Evolutionary conservation across 2,888 invertebrate genomes (phyloP).

Genomic region (Epirrhoe tristata): DNA sequence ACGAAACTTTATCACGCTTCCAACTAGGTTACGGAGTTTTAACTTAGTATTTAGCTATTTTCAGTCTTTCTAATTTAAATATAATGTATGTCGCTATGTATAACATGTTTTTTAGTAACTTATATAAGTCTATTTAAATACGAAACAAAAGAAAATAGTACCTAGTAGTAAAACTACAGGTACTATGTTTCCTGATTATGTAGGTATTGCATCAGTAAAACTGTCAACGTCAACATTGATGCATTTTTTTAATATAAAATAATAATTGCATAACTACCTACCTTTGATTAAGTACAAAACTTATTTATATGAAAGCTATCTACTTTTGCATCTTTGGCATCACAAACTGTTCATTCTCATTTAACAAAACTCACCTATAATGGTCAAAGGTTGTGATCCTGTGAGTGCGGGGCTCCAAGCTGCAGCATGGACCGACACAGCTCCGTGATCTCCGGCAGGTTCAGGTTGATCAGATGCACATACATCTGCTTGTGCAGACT

Average conservation of each 20-base stretch:
- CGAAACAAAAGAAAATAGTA: no score
- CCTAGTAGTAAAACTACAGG: no score
- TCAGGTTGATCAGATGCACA: conserved; percentile 88
- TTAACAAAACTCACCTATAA: conserved; percentile 67
- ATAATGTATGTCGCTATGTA: no score
- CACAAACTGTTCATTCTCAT: neutral
- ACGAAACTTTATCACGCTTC: conserved; percentile 29
- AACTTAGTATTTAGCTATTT: neutral
- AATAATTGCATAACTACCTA: no score
- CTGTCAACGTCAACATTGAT: no score
- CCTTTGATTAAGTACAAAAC: no score
- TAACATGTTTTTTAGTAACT: no score
- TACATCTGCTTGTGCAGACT: conserved; percentile 91
- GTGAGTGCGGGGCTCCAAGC: conserved; percentile 85
- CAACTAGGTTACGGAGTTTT: conserved; percentile 28
- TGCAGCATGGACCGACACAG: conserved; percentile 87
- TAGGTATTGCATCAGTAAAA: no score
- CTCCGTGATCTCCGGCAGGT: conserved; percentile 88
- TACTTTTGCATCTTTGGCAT: neutral
- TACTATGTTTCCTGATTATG: no score
- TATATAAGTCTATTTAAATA: no score
- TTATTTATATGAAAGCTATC: no score
- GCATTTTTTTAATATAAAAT: no score
- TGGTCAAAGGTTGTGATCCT: conserved; percentile 88
- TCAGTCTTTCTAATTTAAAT: neutral